phyloP scores from a whole-genome alignment of 2,113 vertebrate species.

The Calidris pygmaea region DNA sequence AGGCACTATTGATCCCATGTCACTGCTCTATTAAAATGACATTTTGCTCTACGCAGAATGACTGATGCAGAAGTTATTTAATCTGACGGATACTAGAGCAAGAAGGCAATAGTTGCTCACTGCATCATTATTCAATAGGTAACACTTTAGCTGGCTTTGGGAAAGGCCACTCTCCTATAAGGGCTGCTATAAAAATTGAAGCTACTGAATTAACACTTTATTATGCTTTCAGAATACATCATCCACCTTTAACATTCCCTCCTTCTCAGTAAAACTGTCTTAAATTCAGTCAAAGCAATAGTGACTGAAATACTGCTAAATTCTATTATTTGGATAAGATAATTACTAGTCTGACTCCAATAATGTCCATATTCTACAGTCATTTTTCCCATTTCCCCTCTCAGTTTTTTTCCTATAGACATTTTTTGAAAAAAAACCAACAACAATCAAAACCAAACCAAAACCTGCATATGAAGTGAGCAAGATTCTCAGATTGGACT shows the following conservation, averaged over 20 bases:
- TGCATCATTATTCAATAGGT: constrained; percentile 4
- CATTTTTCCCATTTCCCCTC: neutral
- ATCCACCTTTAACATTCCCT: neutral
- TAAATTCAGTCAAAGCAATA: neutral
- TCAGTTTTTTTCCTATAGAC: neutral
- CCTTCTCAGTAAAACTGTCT: neutral
- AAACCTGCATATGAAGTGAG: neutral
- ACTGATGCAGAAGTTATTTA: constrained; percentile 34
- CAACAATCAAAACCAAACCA: too few species aligned
- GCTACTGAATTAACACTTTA: neutral
- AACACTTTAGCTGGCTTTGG: neutral
- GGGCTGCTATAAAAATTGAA: neutral
- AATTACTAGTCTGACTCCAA: neutral
- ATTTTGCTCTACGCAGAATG: neutral
- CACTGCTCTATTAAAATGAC: constrained; percentile 35
- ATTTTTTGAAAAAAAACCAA: neutral
- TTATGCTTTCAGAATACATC: neutral
- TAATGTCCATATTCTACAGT: neutral
- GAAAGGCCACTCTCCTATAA: neutral
- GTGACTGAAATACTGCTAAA: neutral
- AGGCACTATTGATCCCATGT: constrained; percentile 14
- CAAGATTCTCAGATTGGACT: neutral
- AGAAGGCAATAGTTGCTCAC: neutral
- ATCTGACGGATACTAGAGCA: neutral
- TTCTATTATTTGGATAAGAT: neutral